Evolutionary conservation across 2,113 vertebrate species (phyloP).

Genomic region (Elephas maximus): DNA sequence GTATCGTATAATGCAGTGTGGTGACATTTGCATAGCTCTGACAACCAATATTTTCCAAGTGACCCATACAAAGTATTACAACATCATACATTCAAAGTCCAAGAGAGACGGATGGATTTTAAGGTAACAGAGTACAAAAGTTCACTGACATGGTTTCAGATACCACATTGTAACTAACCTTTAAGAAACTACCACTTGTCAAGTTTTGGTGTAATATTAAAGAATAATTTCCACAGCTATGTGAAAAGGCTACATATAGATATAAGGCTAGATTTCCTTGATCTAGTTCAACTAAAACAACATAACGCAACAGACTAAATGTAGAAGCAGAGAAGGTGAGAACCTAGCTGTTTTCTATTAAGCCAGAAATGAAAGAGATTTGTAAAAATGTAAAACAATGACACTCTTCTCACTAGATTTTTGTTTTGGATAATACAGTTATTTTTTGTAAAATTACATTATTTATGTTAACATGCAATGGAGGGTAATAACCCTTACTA

Average conservation of each 20-base stretch:
- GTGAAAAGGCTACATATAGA: neutral
- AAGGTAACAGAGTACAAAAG: rapidly evolving
- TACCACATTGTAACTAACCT: neutral
- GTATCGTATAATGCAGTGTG: rapidly evolving
- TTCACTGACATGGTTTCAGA: rapidly evolving
- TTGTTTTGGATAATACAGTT: neutral
- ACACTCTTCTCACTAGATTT: rapidly evolving
- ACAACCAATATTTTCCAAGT: neutral
- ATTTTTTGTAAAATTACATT: neutral
- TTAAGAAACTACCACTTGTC: neutral
- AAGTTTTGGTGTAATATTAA: slow-evolving; percentile 27
- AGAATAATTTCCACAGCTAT: neutral
- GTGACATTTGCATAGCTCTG: neutral
- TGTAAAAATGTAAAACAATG: neutral
- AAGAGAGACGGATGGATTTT: neutral
- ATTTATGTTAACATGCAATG: neutral
- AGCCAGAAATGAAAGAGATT: neutral
- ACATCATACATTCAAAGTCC: rapidly evolving
- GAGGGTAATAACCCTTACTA: neutral
- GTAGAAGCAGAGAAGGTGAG: neutral
- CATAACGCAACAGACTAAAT: rapidly evolving
- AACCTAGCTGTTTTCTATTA: neutral
- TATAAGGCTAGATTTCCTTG: neutral
- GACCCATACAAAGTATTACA: rapidly evolving
- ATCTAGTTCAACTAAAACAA: neutral